phyloP scores from a whole-genome alignment of 1,140 invertebrate genomes.

The Trichogramma pretiosum region DNA sequence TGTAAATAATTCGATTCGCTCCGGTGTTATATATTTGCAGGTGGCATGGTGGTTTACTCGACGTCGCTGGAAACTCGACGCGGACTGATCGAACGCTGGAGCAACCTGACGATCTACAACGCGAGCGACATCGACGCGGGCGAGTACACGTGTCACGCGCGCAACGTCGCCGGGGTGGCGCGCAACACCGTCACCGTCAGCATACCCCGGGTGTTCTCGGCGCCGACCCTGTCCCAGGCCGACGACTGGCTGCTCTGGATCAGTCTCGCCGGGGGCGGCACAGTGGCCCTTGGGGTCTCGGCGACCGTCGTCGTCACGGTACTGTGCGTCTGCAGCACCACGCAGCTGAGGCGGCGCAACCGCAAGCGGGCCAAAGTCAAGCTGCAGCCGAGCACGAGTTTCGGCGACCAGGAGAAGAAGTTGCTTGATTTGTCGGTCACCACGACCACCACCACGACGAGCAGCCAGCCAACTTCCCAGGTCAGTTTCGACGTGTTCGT shows the following conservation, averaged over 20 bases:
- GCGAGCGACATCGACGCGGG: constrained; percentile 69
- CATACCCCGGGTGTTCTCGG: constrained; percentile 58
- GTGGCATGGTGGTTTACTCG: constrained; percentile 22
- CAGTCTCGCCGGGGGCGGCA: constrained; percentile 48
- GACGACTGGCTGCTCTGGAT: constrained; percentile 52
- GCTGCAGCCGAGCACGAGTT: constrained; percentile 64
- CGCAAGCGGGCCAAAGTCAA: constrained; percentile 55
- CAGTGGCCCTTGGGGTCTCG: constrained; percentile 41
- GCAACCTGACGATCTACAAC: constrained; percentile 64
- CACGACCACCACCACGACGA: constrained; percentile 51
- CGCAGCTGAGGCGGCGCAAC: constrained; percentile 42
- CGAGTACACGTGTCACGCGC: constrained; percentile 69
- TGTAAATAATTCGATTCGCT: too few relatives aligned
- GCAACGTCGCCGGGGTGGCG: constrained; percentile 63
- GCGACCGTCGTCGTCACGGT: constrained; percentile 46
- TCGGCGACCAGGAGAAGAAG: constrained; percentile 77
- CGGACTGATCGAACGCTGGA: constrained; percentile 50
- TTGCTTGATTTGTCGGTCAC: constrained; percentile 69
- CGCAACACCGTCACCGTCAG: constrained; percentile 61
- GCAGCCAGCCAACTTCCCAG: neutral
- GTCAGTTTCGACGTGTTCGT: too few relatives aligned
- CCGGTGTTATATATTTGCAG: too few relatives aligned
- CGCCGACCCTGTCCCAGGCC: constrained; percentile 54
- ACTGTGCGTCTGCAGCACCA: constrained; percentile 50
- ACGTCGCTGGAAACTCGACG: constrained; percentile 32